Evolutionary conservation across 2,113 vertebrate species (phyloP), one percentile per base, ranked within the genome.

Genomic region (Elephas maximus): DNA sequence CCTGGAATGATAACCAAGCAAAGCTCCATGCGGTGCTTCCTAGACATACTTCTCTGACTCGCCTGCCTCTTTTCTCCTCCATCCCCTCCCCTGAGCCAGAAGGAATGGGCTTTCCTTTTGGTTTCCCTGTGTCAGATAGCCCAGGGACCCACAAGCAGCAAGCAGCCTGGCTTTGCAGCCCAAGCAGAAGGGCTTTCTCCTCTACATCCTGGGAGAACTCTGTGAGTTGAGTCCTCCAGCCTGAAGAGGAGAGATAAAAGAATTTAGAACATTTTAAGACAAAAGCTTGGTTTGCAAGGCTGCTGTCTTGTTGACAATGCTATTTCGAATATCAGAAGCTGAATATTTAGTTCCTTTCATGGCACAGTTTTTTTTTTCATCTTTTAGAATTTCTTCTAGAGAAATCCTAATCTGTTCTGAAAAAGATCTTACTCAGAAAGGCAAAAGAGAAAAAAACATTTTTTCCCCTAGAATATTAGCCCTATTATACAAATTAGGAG

Each of bases 281-380:
- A 83, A 78, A 23, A 83, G 26, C 7, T 89, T 77, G n/a, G 26
- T 24, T 80, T 74, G 15, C 17, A 77, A 94, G 21, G 51, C 24
- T 57, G 80, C 33, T 81, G 20, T 86, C 74, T 92, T 88, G 79
- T 48, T 63, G 41, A 26, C 90, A 96, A 90, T 45, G 24, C 33
- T 96, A 41, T 84, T 90, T 84, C 80, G 65, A 90, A 30, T 71
- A 53, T 84, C 26, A 92, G 60, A 96, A 78, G 17, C 77, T 78
- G 57, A 90, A 44, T 69, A 74, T 4, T 45, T 24, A 94, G 48
- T 48, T 77, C 18, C 2, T 71, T 62, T 94, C 76, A 48, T 37
- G 37, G 37, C 37, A 37, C 37, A 37, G 37, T 37, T 37, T 37
- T 37, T 37, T 37, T 37, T 37, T 37, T 37, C 37, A 71, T 73